Evolutionary conservation across 2,888 invertebrate genomes (phyloP).

Genomic region (Drepana falcataria): DNA sequence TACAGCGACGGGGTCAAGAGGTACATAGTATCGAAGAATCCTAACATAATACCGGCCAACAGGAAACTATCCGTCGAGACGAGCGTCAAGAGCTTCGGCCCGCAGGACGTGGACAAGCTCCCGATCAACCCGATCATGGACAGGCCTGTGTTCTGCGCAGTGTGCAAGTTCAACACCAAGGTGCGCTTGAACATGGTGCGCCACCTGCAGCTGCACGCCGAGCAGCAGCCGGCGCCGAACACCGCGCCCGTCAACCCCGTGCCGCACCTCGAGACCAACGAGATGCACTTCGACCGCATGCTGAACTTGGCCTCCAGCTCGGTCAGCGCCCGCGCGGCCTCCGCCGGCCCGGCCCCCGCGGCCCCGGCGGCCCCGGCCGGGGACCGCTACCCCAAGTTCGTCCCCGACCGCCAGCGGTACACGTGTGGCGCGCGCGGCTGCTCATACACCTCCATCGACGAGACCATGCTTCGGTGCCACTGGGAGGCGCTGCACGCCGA

Average conservation of each 20-base stretch:
- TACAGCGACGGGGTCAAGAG: not conserved
- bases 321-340: slow-evolving; percentile 12
- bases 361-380: slow-evolving; percentile 24
- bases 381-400: slow-evolving; percentile 63
- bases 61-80: slow-evolving; percentile 22
- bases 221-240: slow-evolving; percentile 81
- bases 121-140: slow-evolving; percentile 83
- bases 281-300: slow-evolving; percentile 92
- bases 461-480: slow-evolving; percentile 84
- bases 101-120: slow-evolving; percentile 80
- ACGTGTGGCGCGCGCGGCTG: slow-evolving; percentile 86
- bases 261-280: slow-evolving; percentile 86
- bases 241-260: slow-evolving; percentile 89
- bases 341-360: slow-evolving; percentile 12
- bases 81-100: slow-evolving; percentile 60
- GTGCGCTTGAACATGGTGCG: slow-evolving; percentile 85
- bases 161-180: slow-evolving; percentile 84
- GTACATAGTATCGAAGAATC: not conserved
- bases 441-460: slow-evolving; percentile 84
- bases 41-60: slow-evolving; percentile 15
- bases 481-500: slow-evolving; percentile 84
- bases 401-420: slow-evolving; percentile 79
- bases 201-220: slow-evolving; percentile 83
- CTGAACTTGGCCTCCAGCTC: slow-evolving; percentile 89
- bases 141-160: slow-evolving; percentile 79